Conservation (phyloP, 1,140 invertebrate species). For the Drosophila serrata region DNA sequence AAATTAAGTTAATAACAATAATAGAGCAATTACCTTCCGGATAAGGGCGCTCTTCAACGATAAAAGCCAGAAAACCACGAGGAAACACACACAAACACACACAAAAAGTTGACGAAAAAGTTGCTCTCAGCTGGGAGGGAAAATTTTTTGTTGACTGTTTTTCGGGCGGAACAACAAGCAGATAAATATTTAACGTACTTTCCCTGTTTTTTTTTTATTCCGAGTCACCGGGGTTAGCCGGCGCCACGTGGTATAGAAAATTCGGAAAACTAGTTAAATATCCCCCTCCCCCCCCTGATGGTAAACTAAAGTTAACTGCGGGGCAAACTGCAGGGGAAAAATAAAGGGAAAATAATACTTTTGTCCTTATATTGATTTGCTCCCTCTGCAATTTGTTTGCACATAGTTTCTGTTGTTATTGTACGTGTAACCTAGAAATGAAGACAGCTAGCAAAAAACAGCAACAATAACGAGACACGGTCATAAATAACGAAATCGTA, state of each 20-base stretch:
- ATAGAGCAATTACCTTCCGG: conserved; percentile 43
- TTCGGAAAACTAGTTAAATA: conserved; percentile 74
- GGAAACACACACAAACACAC: conserved; percentile 32
- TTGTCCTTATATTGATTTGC: conserved; percentile 73
- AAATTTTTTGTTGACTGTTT: conserved; percentile 59
- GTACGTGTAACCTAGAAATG: conserved; percentile 74
- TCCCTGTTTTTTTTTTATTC: conserved; percentile 7
- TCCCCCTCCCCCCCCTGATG: conserved; percentile 13
- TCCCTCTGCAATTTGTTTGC: conserved; percentile 74
- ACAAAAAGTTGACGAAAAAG: conserved; percentile 50
- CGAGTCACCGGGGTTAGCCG: not conserved
- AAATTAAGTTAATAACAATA: conserved; percentile 54
- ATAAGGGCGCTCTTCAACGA: conserved; percentile 24
- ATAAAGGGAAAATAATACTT: conserved; percentile 15
- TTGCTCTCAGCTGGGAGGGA: conserved; percentile 20
- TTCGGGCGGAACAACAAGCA: conserved; percentile 33
- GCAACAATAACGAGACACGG: conserved; percentile 51
- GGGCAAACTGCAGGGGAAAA: conserved; percentile 4
- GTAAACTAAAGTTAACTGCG: conserved; percentile 39
- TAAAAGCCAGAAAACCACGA: conserved; percentile 25
- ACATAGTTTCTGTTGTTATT: conserved; percentile 49
- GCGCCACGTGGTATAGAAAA: conserved; percentile 52
- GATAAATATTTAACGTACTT: conserved; percentile 68
- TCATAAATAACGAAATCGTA: conserved; percentile 77
- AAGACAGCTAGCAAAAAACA: conserved; percentile 42